Conservation (phyloP, 2,113 vertebrate species). For the Charina bottae region DNA sequence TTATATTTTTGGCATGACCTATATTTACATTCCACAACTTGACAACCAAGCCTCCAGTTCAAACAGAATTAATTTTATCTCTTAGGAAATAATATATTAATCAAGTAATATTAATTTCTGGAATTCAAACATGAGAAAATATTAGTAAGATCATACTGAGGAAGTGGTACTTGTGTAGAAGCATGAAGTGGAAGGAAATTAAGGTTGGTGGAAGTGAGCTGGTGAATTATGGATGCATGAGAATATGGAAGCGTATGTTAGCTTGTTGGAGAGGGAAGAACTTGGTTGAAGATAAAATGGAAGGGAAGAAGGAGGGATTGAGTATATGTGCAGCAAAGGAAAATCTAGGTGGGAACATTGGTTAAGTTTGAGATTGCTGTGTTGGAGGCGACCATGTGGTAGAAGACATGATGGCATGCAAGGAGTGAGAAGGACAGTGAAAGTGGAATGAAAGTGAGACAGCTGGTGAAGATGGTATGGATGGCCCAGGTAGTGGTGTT, state of each 20-base stretch:
- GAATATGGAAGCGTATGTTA: background rate
- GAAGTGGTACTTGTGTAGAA: background rate
- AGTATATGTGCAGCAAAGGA: background rate
- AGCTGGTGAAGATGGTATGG: background rate
- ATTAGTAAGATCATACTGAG: background rate
- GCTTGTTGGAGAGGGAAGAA: background rate
- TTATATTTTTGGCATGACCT: background rate
- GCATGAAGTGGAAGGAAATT: background rate
- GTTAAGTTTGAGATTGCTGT: background rate
- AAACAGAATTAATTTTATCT: background rate
- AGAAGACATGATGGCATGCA: background rate
- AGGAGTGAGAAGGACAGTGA: background rate
- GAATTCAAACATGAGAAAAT: background rate
- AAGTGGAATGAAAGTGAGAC: background rate
- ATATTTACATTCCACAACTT: background rate
- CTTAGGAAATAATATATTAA: background rate
- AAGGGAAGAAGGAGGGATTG: background rate
- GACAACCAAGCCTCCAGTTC: background rate
- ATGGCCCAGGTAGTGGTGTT: background rate
- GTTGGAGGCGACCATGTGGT: background rate
- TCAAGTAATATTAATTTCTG: background rate
- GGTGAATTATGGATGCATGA: background rate
- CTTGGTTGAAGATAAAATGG: background rate
- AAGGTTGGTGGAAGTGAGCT: background rate
- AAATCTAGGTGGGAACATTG: background rate